phyloP scores from a whole-genome alignment of 2,888 invertebrate species.

The Melipona bicolor region DNA sequence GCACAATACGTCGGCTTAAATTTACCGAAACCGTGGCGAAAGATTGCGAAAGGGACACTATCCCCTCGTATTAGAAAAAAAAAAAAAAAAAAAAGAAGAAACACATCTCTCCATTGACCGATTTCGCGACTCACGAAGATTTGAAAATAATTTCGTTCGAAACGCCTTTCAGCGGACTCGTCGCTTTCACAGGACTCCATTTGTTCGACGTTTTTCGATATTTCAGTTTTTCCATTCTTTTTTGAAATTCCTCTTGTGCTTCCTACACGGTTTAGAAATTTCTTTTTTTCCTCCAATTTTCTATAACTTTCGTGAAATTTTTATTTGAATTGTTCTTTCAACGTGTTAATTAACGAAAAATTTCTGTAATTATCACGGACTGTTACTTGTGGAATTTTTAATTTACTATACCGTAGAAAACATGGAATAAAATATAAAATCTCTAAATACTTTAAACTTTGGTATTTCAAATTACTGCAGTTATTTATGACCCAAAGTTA shows the following conservation, averaged over 20 bases:
- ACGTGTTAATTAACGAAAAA: no score
- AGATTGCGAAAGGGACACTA: constrained; percentile 42
- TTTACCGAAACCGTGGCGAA: constrained; percentile 42
- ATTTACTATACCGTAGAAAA: no score
- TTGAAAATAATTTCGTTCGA: constrained; percentile 38
- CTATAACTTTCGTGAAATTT: neutral
- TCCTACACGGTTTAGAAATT: neutral
- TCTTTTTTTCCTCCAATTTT: neutral
- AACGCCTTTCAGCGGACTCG: neutral
- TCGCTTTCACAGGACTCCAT: neutral
- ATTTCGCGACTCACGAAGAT: neutral
- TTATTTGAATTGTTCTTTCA: neutral
- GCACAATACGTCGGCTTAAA: constrained; percentile 50
- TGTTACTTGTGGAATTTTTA: no score
- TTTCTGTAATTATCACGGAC: no score
- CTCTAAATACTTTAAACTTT: no score
- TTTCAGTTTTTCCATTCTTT: neutral
- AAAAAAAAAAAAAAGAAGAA: neutral
- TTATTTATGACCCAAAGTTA: no score
- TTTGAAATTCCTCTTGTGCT: neutral
- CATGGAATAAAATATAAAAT: no score
- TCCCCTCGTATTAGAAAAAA: neutral
- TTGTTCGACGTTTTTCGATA: neutral
- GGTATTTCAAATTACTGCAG: no score
- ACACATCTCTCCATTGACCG: neutral